Conservation (phyloP, 2,797 vertebrate species). For the Characodon lateralis region DNA sequence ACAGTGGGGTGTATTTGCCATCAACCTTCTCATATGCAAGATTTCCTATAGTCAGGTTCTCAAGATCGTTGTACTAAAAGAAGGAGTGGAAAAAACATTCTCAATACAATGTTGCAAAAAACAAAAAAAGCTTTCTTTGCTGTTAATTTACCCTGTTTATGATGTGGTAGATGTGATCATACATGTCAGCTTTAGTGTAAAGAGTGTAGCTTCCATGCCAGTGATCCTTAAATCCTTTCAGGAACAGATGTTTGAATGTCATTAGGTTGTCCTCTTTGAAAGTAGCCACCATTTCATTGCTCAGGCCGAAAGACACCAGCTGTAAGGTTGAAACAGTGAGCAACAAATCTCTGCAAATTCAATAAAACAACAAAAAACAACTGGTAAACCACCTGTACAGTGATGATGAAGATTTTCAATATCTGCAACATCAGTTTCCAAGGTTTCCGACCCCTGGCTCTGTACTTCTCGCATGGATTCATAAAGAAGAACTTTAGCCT, state of each 20-base stretch:
- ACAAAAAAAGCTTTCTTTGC: background rate
- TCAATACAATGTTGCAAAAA: background rate
- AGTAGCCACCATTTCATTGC: conserved; percentile 96
- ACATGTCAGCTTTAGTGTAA: conserved; percentile 88
- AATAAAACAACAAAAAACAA: background rate
- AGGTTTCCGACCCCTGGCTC: conserved; percentile 90
- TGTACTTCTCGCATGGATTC: conserved; percentile 97
- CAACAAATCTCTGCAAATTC: background rate
- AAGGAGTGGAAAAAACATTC: background rate
- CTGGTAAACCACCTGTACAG: conserved; percentile 83
- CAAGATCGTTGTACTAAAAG: conserved; percentile 85
- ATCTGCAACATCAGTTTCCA: conserved; percentile 95
- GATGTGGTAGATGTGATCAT: conserved; percentile 86
- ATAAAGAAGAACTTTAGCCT: conserved; percentile 97
- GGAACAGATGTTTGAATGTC: conserved; percentile 92
- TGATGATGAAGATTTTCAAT: conserved; percentile 92
- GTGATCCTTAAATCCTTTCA: conserved; percentile 89
- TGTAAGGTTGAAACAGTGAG: conserved; percentile 48
- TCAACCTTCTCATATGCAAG: conserved; percentile 85
- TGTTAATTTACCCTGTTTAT: conserved; percentile 82
- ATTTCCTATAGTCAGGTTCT: conserved; percentile 87
- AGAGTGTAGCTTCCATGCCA: conserved; percentile 83
- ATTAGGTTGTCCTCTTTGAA: conserved; percentile 93
- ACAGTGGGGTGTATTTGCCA: conserved; percentile 77
- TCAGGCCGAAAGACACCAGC: conserved; percentile 93